phyloP scores from a whole-genome alignment of 2,113 vertebrate genomes.

The Uria lomvia region DNA sequence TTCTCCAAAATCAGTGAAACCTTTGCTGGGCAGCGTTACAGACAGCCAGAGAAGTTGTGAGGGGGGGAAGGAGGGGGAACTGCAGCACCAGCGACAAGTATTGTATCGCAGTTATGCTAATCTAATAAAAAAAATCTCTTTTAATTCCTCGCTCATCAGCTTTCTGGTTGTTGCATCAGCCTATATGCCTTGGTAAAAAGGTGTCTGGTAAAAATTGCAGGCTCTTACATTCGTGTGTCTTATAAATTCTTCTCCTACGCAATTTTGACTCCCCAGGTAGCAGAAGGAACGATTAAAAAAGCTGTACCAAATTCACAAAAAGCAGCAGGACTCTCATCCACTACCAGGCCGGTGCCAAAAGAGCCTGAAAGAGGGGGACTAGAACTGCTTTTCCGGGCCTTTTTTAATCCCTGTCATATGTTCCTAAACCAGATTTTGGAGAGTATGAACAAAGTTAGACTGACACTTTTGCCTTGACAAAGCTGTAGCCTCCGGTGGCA shows the following conservation, averaged over 20 bases:
- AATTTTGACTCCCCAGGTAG: neutral
- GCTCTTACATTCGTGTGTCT: neutral
- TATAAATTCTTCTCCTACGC: neutral
- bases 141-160: neutral
- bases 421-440: neutral
- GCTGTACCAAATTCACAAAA: neutral
- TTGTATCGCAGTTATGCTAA: neutral
- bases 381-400: neutral
- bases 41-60: neutral
- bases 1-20: neutral
- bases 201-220: neutral
- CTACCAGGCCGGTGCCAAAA: neutral
- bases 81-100: neutral
- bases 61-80: neutral
- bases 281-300: neutral
- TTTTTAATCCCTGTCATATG: neutral
- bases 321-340: neutral
- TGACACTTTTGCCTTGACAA: neutral
- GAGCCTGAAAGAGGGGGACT: neutral
- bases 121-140: neutral
- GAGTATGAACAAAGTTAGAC: neutral
- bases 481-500: neutral
- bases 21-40: neutral
- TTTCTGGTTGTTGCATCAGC: slow-evolving; percentile 44
- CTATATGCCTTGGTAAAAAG: neutral